These are phyloP conservation scores for Ptilorrhoa leucosticta DNA, from an alignment of 2,113 vertebrate species.

Conservation along the genomic window DNA sequence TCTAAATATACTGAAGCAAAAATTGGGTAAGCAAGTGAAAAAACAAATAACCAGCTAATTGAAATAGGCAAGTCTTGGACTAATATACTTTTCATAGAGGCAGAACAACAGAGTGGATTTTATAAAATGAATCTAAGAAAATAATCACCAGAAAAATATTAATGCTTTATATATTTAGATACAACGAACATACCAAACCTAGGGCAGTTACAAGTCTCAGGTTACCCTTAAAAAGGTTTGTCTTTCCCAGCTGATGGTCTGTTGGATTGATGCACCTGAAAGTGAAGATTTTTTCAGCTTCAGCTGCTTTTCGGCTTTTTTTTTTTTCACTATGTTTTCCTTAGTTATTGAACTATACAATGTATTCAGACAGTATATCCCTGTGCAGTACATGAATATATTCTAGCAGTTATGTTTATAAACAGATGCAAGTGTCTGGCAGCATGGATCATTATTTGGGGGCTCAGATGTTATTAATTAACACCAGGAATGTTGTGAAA, in stretches of 20 bases:
- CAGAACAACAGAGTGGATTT: not conserved
- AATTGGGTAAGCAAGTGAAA: not conserved
- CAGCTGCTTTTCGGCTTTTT: not conserved
- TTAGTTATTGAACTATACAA: not conserved
- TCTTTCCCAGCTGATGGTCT: not conserved
- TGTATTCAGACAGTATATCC: not conserved
- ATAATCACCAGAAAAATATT: not conserved
- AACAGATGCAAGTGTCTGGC: conserved; percentile 54
- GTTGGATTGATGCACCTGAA: not conserved
- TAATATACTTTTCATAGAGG: not conserved
- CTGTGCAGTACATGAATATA: conserved; percentile 21
- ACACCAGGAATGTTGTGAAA: conserved; percentile 52
- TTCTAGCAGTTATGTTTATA: conserved; percentile 54
- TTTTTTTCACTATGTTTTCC: not conserved
- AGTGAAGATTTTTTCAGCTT: not conserved
- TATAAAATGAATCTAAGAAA: not conserved
- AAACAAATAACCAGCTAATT: not conserved
- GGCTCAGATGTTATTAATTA: conserved; percentile 63
- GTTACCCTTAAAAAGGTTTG: not conserved
- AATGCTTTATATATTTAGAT: not conserved
- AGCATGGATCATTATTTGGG: conserved; percentile 46
- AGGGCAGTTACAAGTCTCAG: not conserved
- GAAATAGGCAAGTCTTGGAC: not conserved
- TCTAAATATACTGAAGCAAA: not conserved
- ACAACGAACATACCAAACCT: not conserved